phyloP scores from a whole-genome alignment of 2,113 vertebrate species.

The Columbina picui region DNA sequence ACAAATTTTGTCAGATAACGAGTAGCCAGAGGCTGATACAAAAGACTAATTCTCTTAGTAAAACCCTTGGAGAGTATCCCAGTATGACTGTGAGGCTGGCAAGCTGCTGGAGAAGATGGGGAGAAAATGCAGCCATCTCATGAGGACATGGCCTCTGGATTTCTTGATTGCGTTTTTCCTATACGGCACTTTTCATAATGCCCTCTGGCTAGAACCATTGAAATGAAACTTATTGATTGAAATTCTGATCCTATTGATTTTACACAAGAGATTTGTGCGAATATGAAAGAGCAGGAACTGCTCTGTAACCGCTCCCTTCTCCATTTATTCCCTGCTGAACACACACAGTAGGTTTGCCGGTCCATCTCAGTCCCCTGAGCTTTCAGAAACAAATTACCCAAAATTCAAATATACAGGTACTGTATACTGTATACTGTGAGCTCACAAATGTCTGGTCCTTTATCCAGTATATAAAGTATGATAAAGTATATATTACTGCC shows the following conservation, averaged over 20 bases:
- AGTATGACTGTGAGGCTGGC: neutral
- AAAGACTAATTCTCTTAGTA: conserved; percentile 38
- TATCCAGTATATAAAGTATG: too few relatives aligned
- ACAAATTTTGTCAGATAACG: neutral
- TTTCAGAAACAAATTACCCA: conserved; percentile 19
- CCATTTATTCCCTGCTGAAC: neutral
- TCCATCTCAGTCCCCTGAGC: neutral
- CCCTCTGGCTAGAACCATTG: conserved; percentile 30
- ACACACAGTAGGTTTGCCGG: neutral
- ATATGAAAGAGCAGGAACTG: conserved; percentile 30
- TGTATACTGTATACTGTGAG: too few relatives aligned
- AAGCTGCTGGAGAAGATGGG: neutral
- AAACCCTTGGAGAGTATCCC: conserved; percentile 41
- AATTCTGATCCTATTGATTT: conserved; percentile 57
- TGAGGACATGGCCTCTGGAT: neutral
- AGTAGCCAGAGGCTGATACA: conserved; percentile 46
- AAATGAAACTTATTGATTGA: conserved; percentile 54
- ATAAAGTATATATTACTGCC: too few relatives aligned
- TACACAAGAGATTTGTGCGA: neutral
- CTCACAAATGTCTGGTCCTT: too few relatives aligned
- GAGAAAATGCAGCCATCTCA: conserved; percentile 15
- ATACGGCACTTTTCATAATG: neutral
- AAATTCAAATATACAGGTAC: neutral
- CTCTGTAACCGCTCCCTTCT: neutral
- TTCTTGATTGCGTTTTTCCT: conserved; percentile 14